Conservation (phyloP, 2,888 invertebrate genomes). For the Isotomurus palustris region DNA sequence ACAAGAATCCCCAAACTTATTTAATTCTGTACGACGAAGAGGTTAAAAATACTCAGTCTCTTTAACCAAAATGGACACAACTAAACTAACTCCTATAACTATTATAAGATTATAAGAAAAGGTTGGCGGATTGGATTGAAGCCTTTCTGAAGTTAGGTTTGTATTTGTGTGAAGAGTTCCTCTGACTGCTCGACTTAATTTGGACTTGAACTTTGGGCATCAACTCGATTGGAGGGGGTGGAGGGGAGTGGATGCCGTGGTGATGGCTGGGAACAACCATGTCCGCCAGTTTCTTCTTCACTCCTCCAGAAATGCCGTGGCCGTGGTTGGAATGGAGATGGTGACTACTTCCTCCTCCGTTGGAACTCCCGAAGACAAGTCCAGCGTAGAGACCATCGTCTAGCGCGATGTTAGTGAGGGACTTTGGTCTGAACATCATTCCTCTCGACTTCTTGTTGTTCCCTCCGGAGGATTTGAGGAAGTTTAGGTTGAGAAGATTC, state of each 20-base stretch:
- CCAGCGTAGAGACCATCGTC: slow-evolving; percentile 24
- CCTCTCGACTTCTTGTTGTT: slow-evolving; percentile 28
- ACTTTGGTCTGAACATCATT: slow-evolving; percentile 43
- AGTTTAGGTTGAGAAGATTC: slow-evolving; percentile 32
- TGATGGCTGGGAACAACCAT: slow-evolving; percentile 38
- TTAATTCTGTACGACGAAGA: no score
- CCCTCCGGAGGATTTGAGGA: slow-evolving; percentile 25
- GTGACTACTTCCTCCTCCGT: slow-evolving; percentile 2
- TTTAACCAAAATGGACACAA: no score
- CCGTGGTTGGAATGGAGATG: slow-evolving; percentile 2
- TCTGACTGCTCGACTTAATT: slow-evolving; percentile 19
- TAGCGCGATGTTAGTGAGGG: slow-evolving; percentile 38
- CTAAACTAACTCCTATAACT: no score
- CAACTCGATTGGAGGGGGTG: slow-evolving; percentile 34
- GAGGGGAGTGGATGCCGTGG: slow-evolving; percentile 32
- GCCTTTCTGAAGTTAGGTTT: neutral
- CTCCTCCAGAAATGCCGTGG: slow-evolving; percentile 20
- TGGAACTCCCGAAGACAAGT: neutral
- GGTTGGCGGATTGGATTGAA: neutral
- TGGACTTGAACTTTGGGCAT: slow-evolving; percentile 9
- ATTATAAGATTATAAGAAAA: neutral
- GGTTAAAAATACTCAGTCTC: no score
- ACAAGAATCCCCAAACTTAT: no score
- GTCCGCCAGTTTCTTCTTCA: slow-evolving; percentile 36
- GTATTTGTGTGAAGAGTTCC: no score